Conservation (phyloP, 2,888 invertebrate species). For the Strigamia transsilvanica region DNA sequence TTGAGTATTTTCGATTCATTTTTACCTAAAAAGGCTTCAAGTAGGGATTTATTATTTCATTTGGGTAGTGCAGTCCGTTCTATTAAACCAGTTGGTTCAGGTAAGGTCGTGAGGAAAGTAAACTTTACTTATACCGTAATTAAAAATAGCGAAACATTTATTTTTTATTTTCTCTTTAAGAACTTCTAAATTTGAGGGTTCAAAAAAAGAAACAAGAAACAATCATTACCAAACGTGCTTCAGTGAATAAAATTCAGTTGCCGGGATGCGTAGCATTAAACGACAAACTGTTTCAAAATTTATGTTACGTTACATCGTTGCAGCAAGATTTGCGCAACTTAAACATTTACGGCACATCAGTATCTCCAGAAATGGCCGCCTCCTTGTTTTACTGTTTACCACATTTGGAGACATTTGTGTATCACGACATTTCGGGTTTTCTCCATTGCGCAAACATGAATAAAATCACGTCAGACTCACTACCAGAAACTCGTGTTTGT, state of each 20-base stretch:
- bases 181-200: too few species aligned
- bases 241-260: not conserved
- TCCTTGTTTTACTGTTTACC: not conserved
- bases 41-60: too few species aligned
- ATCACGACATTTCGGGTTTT: not conserved
- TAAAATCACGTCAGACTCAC: too few species aligned
- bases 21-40: too few species aligned
- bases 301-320: not conserved
- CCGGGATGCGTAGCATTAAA: not conserved
- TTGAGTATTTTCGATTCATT: too few species aligned
- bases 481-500: too few species aligned
- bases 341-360: not conserved
- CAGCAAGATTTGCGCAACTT: not conserved
- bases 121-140: too few species aligned
- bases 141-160: too few species aligned
- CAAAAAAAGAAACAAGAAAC: not conserved
- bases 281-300: not conserved
- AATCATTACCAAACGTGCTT: not conserved
- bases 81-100: too few species aligned
- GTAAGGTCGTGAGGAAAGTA: too few species aligned
- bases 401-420: not conserved
- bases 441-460: not conserved
- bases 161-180: too few species aligned
- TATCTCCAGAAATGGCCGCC: not conserved
- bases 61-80: too few species aligned